Conservation (phyloP, 2,888 invertebrate species). For the Cheilosia vernalis region DNA sequence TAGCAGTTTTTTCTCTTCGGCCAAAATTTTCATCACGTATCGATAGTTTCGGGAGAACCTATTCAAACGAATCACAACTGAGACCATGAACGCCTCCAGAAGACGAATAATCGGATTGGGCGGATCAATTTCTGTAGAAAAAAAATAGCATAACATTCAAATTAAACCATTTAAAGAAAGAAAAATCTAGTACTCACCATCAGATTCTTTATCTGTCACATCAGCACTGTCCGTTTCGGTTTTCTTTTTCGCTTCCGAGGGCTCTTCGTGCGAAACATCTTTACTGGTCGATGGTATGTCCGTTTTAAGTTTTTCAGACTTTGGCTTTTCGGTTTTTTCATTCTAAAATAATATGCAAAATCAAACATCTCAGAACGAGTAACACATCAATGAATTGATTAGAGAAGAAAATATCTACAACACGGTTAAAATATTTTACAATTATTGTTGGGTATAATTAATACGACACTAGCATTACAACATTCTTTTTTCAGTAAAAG, state of each 20-base stretch:
- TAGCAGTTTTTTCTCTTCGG: constrained; percentile 93
- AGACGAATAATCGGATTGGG: constrained; percentile 80
- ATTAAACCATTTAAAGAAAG: background rate
- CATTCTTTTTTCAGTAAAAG: constrained; percentile 35
- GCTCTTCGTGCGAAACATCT: constrained; percentile 76
- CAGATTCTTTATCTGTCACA: constrained; percentile 79
- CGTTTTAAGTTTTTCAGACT: constrained; percentile 37
- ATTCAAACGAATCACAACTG: constrained; percentile 92
- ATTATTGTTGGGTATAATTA: background rate
- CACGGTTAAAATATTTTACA: constrained; percentile 17
- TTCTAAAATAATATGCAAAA: constrained; percentile 33
- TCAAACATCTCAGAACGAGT: background rate
- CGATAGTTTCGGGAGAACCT: constrained; percentile 95
- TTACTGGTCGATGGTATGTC: constrained; percentile 76
- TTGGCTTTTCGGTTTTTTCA: constrained; percentile 45
- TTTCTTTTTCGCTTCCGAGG: constrained; percentile 79
- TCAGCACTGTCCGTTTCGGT: constrained; percentile 80
- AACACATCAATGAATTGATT: background rate
- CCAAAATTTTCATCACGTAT: constrained; percentile 94
- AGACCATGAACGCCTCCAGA: constrained; percentile 86
- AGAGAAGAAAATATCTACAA: constrained; percentile 23
- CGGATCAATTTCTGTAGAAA: constrained; percentile 38
- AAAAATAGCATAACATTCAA: constrained; percentile 5
- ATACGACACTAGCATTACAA: constrained; percentile 19
- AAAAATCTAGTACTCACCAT: constrained; percentile 57